phyloP scores from a whole-genome alignment of 92 coral and sea anemone species.

The Epizoanthus illoricatus region DNA sequence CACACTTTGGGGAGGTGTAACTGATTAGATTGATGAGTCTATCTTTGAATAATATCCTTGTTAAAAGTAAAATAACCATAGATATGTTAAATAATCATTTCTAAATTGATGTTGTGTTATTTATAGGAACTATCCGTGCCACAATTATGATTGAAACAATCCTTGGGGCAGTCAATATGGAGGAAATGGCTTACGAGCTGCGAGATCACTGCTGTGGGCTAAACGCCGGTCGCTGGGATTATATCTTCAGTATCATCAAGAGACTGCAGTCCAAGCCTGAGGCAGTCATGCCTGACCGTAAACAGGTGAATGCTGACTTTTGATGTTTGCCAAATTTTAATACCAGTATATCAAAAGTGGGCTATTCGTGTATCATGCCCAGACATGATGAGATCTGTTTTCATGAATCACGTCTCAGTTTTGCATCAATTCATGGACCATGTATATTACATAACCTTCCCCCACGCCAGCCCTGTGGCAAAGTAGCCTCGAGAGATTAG shows the following conservation, averaged over 20 bases:
- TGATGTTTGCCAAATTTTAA: no score
- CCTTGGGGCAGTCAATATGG: constrained; percentile 94
- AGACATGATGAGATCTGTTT: no score
- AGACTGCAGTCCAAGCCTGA: constrained; percentile 84
- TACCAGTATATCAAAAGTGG: no score
- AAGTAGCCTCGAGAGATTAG: neutral
- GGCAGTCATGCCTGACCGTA: constrained; percentile 93
- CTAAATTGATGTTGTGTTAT: neutral
- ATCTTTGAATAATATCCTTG: no score
- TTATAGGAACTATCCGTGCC: constrained; percentile 92
- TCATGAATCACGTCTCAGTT: no score
- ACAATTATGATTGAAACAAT: constrained; percentile 97
- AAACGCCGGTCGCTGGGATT: constrained; percentile 99
- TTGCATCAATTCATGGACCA: no score
- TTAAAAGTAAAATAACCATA: neutral
- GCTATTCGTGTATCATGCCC: no score
- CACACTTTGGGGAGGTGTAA: no score
- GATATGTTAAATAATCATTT: neutral
- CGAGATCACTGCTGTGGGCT: constrained; percentile 95
- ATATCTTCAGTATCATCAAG: constrained; percentile 93
- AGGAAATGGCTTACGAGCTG: constrained; percentile 96
- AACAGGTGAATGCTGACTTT: constrained; percentile 61
- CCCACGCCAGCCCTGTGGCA: neutral
- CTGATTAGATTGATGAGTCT: no score
- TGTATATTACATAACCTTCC: neutral